Evolutionary conservation across 2,888 invertebrate species (phyloP), one percentile per base, ranked within the genome.

Genomic region (Synergus umbraculus): DNA sequence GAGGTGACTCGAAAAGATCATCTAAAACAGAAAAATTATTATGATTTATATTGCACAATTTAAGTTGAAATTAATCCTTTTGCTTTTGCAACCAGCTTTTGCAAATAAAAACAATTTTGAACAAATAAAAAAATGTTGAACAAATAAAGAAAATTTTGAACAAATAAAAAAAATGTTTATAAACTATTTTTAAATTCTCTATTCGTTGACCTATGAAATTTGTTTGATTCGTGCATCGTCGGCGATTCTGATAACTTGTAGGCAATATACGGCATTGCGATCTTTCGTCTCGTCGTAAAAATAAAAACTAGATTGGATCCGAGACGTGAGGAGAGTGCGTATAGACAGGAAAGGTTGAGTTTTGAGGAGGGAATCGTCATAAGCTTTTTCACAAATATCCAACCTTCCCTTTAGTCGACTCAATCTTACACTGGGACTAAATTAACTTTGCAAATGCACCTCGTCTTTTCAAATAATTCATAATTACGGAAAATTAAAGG

Each of bases 1-100:
- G 89, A 65, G 87, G 88, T 77, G 87, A 85, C 84, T 90, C 89
- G 87, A 88, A 87, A 82, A 89, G 86, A 85, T 89, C 88, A 86
- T 91, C 91, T 91, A 87, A 81, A 90, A 90, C 41, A 44, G 8
- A 37, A 8, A 69, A 69, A 13, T 69, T 8, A 76, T 37, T 73
- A 49, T 49, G 60, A 29, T 66, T 66, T 37, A n/a, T 22, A 37
- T 66, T 15, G 15, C 15, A 67, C 5, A 15, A 43, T 15, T 43
- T 13, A 15, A 1, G 7, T 49, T 49, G 15, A 15, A 15, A 49
- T 22, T 22, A 22, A 22, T 22, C 22, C 22, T 22, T 22, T 22
- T 22, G 22, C 22, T 22, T 22, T 22, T 22, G 22, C 22, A 22
- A 22, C 22, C 22, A 22, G 22, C 0, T 22, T 22, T 22, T 22